These are phyloP conservation scores for Petromus typicus DNA, from an alignment of 2,113 vertebrate species.

Conservation along the genomic window DNA sequence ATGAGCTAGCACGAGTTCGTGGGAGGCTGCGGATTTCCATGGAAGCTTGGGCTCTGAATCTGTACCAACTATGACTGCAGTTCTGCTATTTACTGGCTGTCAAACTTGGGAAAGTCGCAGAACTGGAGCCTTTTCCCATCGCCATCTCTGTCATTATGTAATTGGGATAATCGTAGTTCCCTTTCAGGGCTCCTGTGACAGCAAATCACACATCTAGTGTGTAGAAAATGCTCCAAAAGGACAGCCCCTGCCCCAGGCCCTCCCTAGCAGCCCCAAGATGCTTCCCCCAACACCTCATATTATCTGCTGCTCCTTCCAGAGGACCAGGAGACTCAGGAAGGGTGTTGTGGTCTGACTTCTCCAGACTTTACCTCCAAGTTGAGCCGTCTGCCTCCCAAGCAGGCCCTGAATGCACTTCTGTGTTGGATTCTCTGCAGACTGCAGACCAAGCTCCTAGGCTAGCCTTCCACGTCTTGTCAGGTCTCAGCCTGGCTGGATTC, in stretches of 20 bases:
- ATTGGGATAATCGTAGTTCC: background rate
- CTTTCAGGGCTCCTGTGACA: background rate
- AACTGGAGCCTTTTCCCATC: background rate
- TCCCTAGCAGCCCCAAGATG: background rate
- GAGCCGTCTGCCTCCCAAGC: background rate
- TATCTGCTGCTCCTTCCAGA: background rate
- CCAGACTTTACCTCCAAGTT: background rate
- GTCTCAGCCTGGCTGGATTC: background rate
- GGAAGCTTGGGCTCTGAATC: background rate
- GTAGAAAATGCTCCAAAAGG: background rate
- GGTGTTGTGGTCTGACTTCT: background rate
- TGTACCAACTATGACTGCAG: background rate
- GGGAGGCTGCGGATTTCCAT: background rate
- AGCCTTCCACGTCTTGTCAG: background rate
- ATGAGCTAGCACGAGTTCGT: background rate
- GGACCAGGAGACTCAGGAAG: background rate
- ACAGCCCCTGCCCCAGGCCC: background rate
- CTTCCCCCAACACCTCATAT: background rate
- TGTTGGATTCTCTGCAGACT: background rate
- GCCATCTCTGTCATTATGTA: background rate
- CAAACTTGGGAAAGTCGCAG: background rate
- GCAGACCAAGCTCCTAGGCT: no score
- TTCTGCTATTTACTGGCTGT: background rate
- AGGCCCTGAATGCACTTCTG: background rate
- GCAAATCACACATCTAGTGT: background rate